These are phyloP conservation scores for Harpalus rubripes DNA, from an alignment of 2,888 invertebrate species.

Conservation along the genomic window DNA sequence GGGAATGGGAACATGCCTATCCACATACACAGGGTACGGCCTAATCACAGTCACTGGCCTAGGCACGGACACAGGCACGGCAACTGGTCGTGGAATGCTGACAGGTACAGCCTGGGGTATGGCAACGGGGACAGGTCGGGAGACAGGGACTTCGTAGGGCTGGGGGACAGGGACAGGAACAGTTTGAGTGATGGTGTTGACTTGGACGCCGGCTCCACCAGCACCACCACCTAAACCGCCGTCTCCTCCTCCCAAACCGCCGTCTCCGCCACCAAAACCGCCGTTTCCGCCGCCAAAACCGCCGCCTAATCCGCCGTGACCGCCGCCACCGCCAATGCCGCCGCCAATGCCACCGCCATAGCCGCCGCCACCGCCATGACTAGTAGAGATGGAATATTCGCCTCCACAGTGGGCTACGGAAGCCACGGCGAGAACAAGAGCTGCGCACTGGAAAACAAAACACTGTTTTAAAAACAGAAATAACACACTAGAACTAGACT, in stretches of 20 bases:
- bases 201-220: constrained; percentile 68
- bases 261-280: constrained; percentile 34
- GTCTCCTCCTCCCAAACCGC: constrained; percentile 60
- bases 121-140: constrained; percentile 79
- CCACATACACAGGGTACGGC: constrained; percentile 75
- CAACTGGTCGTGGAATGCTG: constrained; percentile 78
- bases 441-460: constrained; percentile 72
- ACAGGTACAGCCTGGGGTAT: constrained; percentile 80
- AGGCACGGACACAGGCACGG: constrained; percentile 77
- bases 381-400: constrained; percentile 5
- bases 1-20: constrained; percentile 75
- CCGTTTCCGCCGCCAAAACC: constrained; percentile 62
- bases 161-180: constrained; percentile 75
- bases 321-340: constrained; percentile 51
- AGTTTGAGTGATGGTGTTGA: constrained; percentile 74
- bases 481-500: too few species aligned
- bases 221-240: constrained; percentile 55
- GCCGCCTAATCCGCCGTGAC: constrained; percentile 40
- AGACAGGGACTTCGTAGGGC: constrained; percentile 76
- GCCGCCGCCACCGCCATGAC: constrained; percentile 30
- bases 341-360: constrained; percentile 39
- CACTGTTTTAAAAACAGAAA: neutral
- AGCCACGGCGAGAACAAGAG: constrained; percentile 70
- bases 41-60: constrained; percentile 75
- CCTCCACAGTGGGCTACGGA: constrained; percentile 66